Base-by-base conservation (phyloP, 1,140 invertebrate species). In the Drosophila kanapiae region DNA sequence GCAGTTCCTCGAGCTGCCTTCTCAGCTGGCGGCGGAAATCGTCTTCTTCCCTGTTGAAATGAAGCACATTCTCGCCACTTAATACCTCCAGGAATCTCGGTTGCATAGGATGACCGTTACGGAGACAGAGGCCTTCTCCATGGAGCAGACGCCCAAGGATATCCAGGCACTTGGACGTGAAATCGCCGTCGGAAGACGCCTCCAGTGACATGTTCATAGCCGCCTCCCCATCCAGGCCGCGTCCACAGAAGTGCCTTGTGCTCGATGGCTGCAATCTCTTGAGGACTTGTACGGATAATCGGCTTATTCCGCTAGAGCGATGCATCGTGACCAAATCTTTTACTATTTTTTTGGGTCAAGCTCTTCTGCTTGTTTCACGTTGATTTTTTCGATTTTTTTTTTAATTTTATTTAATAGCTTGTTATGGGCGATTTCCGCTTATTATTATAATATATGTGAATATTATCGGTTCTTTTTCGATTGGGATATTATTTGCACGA, bases 1-100 rank as follows among this genome's bases (percentile, higher is more conserved):
- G 67, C 38, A 70, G 16, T 8, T 70, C 48, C 38, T 47, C 23
- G 4, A 69, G 68, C 51, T 71, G 68, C 42, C 14, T 40, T 18
- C 33, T 40, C 48, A 70, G 10, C 2, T 42, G n/a, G 3, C 7
- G 23, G 1, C 67, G 67, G 16, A 70, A 70, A 5, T 70, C 67
- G 0, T 69, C 68, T 1, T 29, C 43, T 4, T 69, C 64, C 4
- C 47, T 37, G 16, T 40, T 56, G 5, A 68, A 70, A n/a, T 27
- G 4, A 0, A 54, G 10, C 13, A 35, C n/a, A 6, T 27, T 6
- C 16, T 56, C 63, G 7, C 40, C 62, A 0, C 3, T 13, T 8
- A 47, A 1, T 10, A 45, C 8, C 1, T 35, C 38, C 6, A 70
- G 23, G 10, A 68, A 47, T 7, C 38, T 2, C 1, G 48, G 38